Evolutionary conservation across 64 coral and sea anemone species (phyloP), one percentile per base, ranked within the genome.

Genomic region (Porites lutea): DNA sequence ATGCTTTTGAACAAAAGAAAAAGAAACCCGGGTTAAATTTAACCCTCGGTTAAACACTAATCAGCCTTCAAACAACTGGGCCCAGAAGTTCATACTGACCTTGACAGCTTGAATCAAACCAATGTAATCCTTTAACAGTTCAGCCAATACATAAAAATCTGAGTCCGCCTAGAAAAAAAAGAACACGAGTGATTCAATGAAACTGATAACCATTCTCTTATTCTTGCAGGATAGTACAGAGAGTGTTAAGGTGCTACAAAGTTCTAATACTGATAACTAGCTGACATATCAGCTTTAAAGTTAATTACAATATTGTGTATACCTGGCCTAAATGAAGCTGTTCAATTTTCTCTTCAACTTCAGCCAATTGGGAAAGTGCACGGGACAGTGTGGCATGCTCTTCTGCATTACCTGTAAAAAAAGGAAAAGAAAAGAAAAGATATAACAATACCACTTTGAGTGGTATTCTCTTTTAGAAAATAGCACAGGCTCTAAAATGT

Each of bases 301-400:
- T 55, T 7, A 55, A 9, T 57, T 57, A 19, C 21, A 2, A 78
- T 11, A 3, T 19, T 48, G 27, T 37, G 27, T 37, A 18, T 79
- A 99, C 97, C 97, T 99, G 97, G 52, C 77, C 72, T 43, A 87
- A 52, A 67, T 96, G 94, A 10, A 96, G 73, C 49, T 96, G 91
- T 45, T 99, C 97, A 66, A 99, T 95, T 92, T 99, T 99, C 76
- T 99, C 97, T 52, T 99, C 97, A 2, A 99, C 97, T 89, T 99
- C 97, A 46, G 97, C 97, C 57, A 99, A 77, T 64, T 96, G 94
- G 5, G 97, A 93, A 50, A 99, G 79, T 44, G 97, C 97, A 64
- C 94, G 81, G 54, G 97, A 99, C 44, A 99, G 59, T 13, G 91
- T 90, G 20, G 91, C 93, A 58, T 99, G 97, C 44, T 99, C 97